Percentiles rank a stretch among this genome's conserved stretches.
Conservation (phyloP, 1,140 invertebrate genomes). For the Polyergus mexicanus region DNA sequence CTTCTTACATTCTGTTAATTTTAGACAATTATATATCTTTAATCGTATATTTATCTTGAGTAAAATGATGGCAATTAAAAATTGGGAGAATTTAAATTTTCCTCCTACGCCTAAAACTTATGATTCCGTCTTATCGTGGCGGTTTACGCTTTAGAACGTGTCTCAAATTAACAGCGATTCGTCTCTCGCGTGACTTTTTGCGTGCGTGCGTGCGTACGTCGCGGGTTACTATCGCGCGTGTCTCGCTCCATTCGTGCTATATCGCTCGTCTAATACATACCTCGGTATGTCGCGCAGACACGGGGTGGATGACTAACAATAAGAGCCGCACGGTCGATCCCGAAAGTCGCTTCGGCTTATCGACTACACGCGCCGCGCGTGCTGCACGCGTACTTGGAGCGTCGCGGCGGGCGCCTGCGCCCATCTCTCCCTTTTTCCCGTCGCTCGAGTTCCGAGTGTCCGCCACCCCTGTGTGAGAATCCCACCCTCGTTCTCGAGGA, state of each 20-base stretch:
- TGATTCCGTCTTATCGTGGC: not conserved
- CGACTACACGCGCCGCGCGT: slow-evolving; percentile 61
- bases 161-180: slow-evolving; percentile 30
- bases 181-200: not conserved
- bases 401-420: slow-evolving; percentile 69
- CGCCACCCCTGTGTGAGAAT: not conserved
- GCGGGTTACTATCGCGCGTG: slow-evolving; percentile 24
- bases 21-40: too few relatives aligned
- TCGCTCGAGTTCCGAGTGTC: not conserved
- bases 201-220: slow-evolving; percentile 33
- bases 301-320: slow-evolving; percentile 68
- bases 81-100: not conserved
- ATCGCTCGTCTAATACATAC: slow-evolving; percentile 48
- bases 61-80: not conserved
- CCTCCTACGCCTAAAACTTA: not conserved
- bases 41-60: too few relatives aligned
- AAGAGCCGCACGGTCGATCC: slow-evolving; percentile 68
- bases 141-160: slow-evolving; percentile 25
- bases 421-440: slow-evolving; percentile 9
- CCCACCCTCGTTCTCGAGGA: slow-evolving; percentile 21
- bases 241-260: slow-evolving; percentile 49
- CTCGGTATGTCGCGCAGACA: slow-evolving; percentile 56
- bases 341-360: slow-evolving; percentile 68
- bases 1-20: too few relatives aligned
- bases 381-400: slow-evolving; percentile 37